Conservation (phyloP, 2,888 invertebrate genomes). For the Tetragonisca angustula region DNA sequence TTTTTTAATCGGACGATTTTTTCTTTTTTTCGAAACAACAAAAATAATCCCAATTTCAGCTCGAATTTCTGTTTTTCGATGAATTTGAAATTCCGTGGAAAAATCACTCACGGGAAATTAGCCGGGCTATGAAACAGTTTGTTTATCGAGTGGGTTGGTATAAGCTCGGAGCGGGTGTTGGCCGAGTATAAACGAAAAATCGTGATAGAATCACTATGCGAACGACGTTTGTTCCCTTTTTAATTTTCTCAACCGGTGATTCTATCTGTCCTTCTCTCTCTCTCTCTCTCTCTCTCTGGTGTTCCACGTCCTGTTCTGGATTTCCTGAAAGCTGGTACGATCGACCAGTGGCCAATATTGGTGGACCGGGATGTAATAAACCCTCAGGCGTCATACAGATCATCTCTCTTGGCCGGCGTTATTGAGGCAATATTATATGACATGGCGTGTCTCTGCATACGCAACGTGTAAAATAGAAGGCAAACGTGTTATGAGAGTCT, state of each 20-base stretch:
- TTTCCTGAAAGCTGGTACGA: slow-evolving; percentile 53
- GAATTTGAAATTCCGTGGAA: neutral
- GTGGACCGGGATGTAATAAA: slow-evolving; percentile 70
- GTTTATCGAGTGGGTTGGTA: slow-evolving; percentile 25
- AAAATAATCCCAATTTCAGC: too few species aligned
- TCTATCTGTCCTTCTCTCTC: neutral
- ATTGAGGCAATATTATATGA: slow-evolving; percentile 74
- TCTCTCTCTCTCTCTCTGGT: neutral
- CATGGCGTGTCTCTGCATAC: slow-evolving; percentile 56
- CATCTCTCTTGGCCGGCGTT: slow-evolving; percentile 58
- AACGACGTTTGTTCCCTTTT: slow-evolving; percentile 40
- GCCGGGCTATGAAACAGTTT: slow-evolving; percentile 28
- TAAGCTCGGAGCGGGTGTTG: slow-evolving; percentile 32
- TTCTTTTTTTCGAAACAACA: too few species aligned
- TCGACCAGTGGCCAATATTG: slow-evolving; percentile 73
- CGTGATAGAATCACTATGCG: slow-evolving; percentile 36
- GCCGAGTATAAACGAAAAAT: slow-evolving; percentile 35
- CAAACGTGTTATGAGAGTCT: slow-evolving; percentile 37
- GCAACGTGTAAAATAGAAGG: slow-evolving; percentile 57
- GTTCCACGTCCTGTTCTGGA: slow-evolving; percentile 17
- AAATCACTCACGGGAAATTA: slow-evolving; percentile 30
- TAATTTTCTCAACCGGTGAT: slow-evolving; percentile 33
- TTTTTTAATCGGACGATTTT: too few species aligned
- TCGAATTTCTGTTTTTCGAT: too few species aligned
- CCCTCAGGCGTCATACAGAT: slow-evolving; percentile 67